phyloP scores from a whole-genome alignment of 2,113 vertebrate species.

The Microcebus murinus region DNA sequence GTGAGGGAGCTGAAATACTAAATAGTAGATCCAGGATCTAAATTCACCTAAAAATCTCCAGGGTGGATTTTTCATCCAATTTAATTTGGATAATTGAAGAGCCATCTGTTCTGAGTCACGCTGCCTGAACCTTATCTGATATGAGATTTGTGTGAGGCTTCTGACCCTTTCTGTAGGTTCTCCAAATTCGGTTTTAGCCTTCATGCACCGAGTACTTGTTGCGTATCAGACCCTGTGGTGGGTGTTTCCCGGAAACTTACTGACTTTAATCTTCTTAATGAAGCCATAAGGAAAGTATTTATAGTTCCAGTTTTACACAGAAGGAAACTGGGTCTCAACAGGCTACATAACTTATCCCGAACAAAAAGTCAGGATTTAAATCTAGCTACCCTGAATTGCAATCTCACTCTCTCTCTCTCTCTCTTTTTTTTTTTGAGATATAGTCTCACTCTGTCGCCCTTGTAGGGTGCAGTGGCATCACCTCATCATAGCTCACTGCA shows the following conservation, averaged over 20 bases:
- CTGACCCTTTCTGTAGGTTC: neutral
- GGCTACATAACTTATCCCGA: neutral
- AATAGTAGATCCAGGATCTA: neutral
- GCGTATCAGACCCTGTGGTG: neutral
- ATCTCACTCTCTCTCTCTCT: neutral
- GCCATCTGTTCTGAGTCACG: slow-evolving; percentile 11
- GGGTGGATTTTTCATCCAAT: slow-evolving; percentile 48
- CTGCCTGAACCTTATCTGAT: slow-evolving; percentile 36
- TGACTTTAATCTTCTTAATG: slow-evolving; percentile 32
- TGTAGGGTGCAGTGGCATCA: too few species aligned
- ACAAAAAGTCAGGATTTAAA: slow-evolving; percentile 11
- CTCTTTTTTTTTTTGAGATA: too few species aligned
- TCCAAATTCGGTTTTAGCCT: neutral
- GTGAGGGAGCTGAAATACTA: neutral
- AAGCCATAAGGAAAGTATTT: slow-evolving; percentile 12
- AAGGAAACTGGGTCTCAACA: slow-evolving; percentile 4
- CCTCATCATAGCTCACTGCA: too few species aligned
- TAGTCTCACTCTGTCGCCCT: too few species aligned
- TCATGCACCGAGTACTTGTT: neutral
- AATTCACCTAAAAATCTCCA: slow-evolving; percentile 23
- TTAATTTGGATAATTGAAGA: slow-evolving; percentile 58
- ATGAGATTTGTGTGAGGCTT: slow-evolving; percentile 25
- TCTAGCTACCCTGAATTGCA: neutral
- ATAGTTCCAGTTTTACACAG: neutral
- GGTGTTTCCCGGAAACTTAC: neutral